Base-by-base conservation (phyloP, 2,888 invertebrate species). In the Drosophila aldrichi region DNA sequence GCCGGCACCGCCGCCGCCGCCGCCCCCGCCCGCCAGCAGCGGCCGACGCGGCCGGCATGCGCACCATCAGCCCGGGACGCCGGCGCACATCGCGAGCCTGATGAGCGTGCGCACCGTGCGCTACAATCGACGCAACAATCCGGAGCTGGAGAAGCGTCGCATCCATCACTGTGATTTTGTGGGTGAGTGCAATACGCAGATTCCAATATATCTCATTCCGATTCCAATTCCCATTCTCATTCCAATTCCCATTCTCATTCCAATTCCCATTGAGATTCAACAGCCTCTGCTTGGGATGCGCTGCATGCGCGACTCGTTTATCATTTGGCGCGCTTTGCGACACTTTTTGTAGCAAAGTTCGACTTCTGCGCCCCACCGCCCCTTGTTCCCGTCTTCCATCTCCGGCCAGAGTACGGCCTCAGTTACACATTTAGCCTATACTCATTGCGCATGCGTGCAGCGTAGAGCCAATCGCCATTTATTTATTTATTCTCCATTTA, bases 111-210 rank as follows among this genome's bases (percentile, higher is more conserved):
- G 92, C 75, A 92, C 94, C 34, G 92, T 95, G 77, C 97, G 96
- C 91, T 98, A 97, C 94, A 98, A 98, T 94, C 94, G 98, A 80
- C 95, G 98, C 91, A 98, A 98, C 93, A 99, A 99, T 94, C 98
- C 98, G 0, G 98, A 99, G 93, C 94, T 99, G 86, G 98, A 99
- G 93, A 98, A 98, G 93, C 94, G 98, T 83, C 94, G 99, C 91
- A 98, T 98, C 89, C 98, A 99, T 92, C 98, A 97, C 93, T 99
- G 99, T 94, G 97, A 98, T 94, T 98, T 97, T 93, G 96, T 97
- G 93, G 97, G 97, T 97, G 93, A 94, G 94, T 92, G 22, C 49
- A 25, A 52, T n/a, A 14, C 14, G 5, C 5, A 54, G 67, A 55
- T 55, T 34, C 40, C 55, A 34, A 48, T 66, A 36, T 7, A 7